A percentile compares a stretch with the other conserved stretches of the same genome.
Evolutionary conservation across 2,888 invertebrate species (phyloP).

Genomic region (Cheilosia variabilis): DNA sequence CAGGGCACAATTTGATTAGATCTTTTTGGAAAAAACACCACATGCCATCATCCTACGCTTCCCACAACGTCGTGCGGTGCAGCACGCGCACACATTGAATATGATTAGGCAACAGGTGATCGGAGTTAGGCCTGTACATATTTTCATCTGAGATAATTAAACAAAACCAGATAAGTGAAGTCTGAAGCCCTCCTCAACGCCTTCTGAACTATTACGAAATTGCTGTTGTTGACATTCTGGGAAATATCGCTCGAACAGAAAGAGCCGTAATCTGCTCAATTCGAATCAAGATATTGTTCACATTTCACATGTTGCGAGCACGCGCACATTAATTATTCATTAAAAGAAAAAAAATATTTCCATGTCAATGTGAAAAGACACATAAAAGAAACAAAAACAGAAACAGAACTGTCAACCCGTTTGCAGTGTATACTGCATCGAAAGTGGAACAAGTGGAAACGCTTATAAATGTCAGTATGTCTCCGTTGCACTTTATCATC

Average conservation of each 20-base stretch:
- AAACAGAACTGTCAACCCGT: conserved; percentile 31
- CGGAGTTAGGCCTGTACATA: conserved; percentile 23
- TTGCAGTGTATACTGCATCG: conserved; percentile 15
- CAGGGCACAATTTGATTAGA: conserved; percentile 32
- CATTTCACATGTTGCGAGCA: conserved; percentile 22
- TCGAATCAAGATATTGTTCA: conserved; percentile 32
- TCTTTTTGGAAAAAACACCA: conserved; percentile 27
- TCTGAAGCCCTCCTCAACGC: background rate
- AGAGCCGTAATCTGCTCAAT: conserved; percentile 29
- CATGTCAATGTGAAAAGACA: conserved; percentile 19
- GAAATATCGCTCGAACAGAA: conserved; percentile 20
- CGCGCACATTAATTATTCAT: conserved; percentile 52
- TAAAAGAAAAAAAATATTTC: conserved; percentile 11
- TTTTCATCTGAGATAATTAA: conserved; percentile 34
- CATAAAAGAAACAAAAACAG: background rate
- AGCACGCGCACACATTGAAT: conserved; percentile 3
- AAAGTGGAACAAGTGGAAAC: conserved; percentile 47
- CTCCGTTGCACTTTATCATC: conserved; percentile 3
- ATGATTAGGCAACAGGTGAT: conserved; percentile 58
- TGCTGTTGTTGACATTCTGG: conserved; percentile 28
- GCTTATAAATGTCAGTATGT: conserved; percentile 38
- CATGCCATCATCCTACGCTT: conserved; percentile 35
- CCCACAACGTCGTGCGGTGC: background rate
- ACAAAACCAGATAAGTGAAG: conserved; percentile 27
- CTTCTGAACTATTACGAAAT: background rate